Evolutionary conservation across 2,113 vertebrate species (phyloP).

Genomic region (Oryctolagus cuniculus): DNA sequence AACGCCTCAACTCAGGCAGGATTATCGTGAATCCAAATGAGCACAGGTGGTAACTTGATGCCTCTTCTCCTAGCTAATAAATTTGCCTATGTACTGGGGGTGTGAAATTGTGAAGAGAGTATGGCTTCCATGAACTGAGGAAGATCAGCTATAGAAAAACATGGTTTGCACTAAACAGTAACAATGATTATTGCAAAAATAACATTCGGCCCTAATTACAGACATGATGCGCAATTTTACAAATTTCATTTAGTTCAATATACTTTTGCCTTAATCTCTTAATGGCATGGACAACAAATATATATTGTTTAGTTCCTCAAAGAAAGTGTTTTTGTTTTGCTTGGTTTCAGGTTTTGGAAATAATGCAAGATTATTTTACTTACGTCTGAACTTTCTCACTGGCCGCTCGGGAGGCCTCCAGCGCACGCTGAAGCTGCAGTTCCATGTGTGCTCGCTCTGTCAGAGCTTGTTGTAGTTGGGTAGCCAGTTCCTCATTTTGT

Average conservation of each 20-base stretch:
- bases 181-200: slow-evolving; percentile 42
- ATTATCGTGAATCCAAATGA: slow-evolving; percentile 37
- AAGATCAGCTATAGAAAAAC: slow-evolving; percentile 50
- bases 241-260: slow-evolving; percentile 10
- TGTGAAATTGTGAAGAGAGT: neutral
- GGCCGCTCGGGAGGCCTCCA: slow-evolving; percentile 87
- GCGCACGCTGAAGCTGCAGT: slow-evolving; percentile 87
- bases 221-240: neutral
- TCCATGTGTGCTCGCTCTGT: slow-evolving; percentile 86
- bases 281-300: slow-evolving; percentile 41
- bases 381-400: slow-evolving; percentile 92
- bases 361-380: slow-evolving; percentile 80
- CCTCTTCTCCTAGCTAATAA: slow-evolving; percentile 43
- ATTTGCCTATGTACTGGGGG: neutral
- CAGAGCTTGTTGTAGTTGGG: slow-evolving; percentile 88
- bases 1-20: slow-evolving; percentile 15
- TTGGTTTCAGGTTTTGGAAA: slow-evolving; percentile 27
- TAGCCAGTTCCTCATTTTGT: slow-evolving; percentile 88
- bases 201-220: neutral
- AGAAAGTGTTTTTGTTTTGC: slow-evolving; percentile 45
- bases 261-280: slow-evolving; percentile 64
- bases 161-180: slow-evolving; percentile 12
- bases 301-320: neutral
- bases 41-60: neutral
- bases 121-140: neutral